Base-by-base conservation (phyloP, 2,888 invertebrate genomes). In the Noctua comes region DNA sequence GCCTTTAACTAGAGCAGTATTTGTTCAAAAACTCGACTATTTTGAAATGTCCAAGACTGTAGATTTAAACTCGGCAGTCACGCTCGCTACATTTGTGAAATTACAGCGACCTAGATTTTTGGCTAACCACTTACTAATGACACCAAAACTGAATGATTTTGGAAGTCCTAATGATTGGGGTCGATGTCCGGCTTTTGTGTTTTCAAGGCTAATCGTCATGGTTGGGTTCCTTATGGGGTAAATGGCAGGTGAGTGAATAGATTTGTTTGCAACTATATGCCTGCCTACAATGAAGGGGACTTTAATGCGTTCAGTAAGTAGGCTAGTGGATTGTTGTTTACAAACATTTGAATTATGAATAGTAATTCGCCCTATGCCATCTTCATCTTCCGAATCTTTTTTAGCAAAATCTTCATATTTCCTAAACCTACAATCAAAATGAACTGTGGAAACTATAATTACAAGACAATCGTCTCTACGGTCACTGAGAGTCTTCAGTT, bases 21-120 rank as follows among this genome's bases (percentile, higher is more conserved):
- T 87, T 85, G 81, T 84, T 72, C 59, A 76, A 66, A 81, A 76
- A 70, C 76, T 46, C 59, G 57, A 65, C 66, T 84, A 71, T 84
- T 85, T 76, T 79, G 79, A 75, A 87, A 73, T 73, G 68, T 70
- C 77, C 54, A 46, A 78, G 51, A 71, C 69, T 79, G 66, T 57
- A 62, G 46, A 70, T 79, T 69, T 77, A 70, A 89, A 87, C 62
- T 70, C 62, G 57, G 51, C 73, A 88, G 86, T 88, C 90, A 91
- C 91, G 91, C 82, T 87, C 73, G 80, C 83, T 82, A 88, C 86
- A 89, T 91, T 90, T 85, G 85, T 86, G 88, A 89, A 91, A 91
- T 91, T 88, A 86, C 78, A 75, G 59, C 85, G 90, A 86, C 90
- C 88, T 72, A 90, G 84, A 80, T 82, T 87, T 90, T 73, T 76